These are phyloP conservation scores for Salpingus planirostris DNA, from an alignment of 2,888 invertebrate species.

Conservation along the genomic window DNA sequence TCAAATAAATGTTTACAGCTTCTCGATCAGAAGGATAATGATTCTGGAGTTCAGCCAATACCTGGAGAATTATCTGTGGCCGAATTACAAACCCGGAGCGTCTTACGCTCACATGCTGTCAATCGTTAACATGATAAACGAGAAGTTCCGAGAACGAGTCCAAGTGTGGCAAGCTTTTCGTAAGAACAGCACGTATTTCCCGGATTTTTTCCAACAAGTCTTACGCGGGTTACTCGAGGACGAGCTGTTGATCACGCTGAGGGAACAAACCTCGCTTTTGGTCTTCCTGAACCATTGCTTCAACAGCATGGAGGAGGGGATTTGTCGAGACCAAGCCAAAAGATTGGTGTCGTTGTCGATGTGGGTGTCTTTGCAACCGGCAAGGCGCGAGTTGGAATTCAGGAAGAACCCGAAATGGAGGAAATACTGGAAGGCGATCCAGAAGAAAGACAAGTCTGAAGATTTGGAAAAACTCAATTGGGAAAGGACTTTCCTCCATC, in stretches of 20 bases:
- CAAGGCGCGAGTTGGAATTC: slow-evolving; percentile 79
- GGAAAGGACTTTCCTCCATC: slow-evolving; percentile 80
- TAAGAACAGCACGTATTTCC: slow-evolving; percentile 65
- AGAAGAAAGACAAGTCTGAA: slow-evolving; percentile 73
- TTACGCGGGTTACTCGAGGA: slow-evolving; percentile 64
- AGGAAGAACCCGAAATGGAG: slow-evolving; percentile 79
- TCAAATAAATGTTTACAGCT: slow-evolving; percentile 35
- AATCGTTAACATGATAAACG: slow-evolving; percentile 96
- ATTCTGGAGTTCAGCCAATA: slow-evolving; percentile 97
- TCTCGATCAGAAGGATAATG: slow-evolving; percentile 83
- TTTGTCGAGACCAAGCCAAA: slow-evolving; percentile 85
- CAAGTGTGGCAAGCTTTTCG: slow-evolving; percentile 93
- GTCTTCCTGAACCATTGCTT: slow-evolving; percentile 94
- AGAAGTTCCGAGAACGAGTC: slow-evolving; percentile 94
- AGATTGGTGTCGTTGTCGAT: slow-evolving; percentile 85
- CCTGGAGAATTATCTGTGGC: slow-evolving; percentile 94
- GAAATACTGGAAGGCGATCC: slow-evolving; percentile 84
- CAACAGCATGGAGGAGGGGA: slow-evolving; percentile 92
- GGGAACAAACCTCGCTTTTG: slow-evolving; percentile 81
- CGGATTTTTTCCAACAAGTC: slow-evolving; percentile 75
- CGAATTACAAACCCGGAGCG: slow-evolving; percentile 76
- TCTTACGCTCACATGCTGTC: slow-evolving; percentile 89
- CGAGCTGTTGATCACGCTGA: slow-evolving; percentile 44
- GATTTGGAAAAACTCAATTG: slow-evolving; percentile 61
- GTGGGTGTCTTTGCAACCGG: slow-evolving; percentile 83